Evolutionary conservation across 2,888 invertebrate genomes (phyloP), one percentile per base, ranked within the genome.

Genomic region (Pachydiplax longipennis): DNA sequence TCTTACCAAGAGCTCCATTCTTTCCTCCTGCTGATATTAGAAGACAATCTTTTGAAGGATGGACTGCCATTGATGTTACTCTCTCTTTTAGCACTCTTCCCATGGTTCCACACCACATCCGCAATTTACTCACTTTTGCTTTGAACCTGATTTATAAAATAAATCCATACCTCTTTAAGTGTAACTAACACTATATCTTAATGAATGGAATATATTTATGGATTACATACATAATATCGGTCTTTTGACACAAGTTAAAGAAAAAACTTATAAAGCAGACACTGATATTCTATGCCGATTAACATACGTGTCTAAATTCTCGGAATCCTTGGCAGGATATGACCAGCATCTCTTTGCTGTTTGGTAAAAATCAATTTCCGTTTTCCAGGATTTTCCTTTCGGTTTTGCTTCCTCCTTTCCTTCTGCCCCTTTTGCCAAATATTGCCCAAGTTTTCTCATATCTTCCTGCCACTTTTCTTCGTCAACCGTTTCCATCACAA

Each of bases 11-110:
- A 87, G 93, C 92, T 5, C 94, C 94, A 93, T 92, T 92, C 91
- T 93, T 93, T 92, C 93, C 94, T 22, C 94, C 94, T 31, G 93
- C 93, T 58, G 93, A 92, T n/a, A 93, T 92, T 53, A 94, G 91
- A 1, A 94, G 91, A 90, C 93, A 93, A 0, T 92, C 91, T 15
- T 92, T 91, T 0, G 93, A 92, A 0, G 94, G 94, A 92, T 94
- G 94, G 87, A 94, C 91, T 53, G 93, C 93, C 13, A 94, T 80
- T 0, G 94, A 93, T 91, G 93, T 93, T 31, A 94, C 93, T 53
- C 94, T 92, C n/a, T 92, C 91, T 8, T 92, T 92, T 0, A 93
- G 92, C 15, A 94, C 93, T 92, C 94, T 94, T 0, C 93, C 92
- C 87, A 87, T n/a, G 2, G 37, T 35, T 18, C 87, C 87, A 65